phyloP scores from a whole-genome alignment of 2,797 vertebrate species.

The Mallotus villosus region DNA sequence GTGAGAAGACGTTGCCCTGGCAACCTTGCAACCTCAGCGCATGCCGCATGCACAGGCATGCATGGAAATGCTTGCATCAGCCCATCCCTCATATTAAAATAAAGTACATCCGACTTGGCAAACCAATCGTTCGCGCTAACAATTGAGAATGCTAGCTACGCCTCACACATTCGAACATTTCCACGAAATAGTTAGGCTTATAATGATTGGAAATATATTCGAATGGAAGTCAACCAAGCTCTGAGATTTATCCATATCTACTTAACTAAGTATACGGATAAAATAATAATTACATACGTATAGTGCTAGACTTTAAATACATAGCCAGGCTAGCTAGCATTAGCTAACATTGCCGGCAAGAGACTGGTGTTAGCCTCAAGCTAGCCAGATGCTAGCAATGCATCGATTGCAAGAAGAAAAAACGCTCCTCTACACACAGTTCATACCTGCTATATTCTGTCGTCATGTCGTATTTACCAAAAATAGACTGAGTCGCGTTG shows the following conservation, averaged over 20 bases:
- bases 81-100: constrained; percentile 29
- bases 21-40: constrained; percentile 46
- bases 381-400: background rate
- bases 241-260: no score
- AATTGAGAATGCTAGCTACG: constrained; percentile 2
- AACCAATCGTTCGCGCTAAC: background rate
- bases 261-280: no score
- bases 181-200: constrained; percentile 34
- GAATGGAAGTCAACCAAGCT: no score
- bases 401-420: constrained; percentile 23
- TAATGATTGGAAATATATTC: no score
- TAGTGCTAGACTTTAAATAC: no score
- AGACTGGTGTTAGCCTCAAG: background rate
- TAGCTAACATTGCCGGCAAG: constrained; percentile 26
- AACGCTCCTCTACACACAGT: constrained; percentile 20
- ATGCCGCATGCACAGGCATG: constrained; percentile 58
- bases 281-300: no score
- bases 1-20: constrained; percentile 26
- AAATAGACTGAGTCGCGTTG: constrained; percentile 16
- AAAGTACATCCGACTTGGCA: constrained; percentile 17
- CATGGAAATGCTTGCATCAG: constrained; percentile 35
- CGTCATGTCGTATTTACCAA: constrained; percentile 74
- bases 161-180: constrained; percentile 43
- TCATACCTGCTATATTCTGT: constrained; percentile 79
- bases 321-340: background rate